Evolutionary conservation across 2,888 invertebrate species (phyloP).

Genomic region (Pyrochroa serraticornis): DNA sequence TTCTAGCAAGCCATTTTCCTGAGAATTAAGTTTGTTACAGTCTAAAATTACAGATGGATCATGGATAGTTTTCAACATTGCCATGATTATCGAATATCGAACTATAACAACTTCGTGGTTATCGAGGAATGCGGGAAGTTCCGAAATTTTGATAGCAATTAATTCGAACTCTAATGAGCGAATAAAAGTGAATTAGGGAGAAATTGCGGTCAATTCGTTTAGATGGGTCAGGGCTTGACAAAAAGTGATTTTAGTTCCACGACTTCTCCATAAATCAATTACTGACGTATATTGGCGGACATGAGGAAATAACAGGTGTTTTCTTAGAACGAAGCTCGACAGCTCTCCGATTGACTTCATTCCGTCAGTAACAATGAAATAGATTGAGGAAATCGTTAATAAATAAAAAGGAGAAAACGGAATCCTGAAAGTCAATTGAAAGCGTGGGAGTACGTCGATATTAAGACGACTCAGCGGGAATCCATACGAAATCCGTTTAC

Average conservation of each 20-base stretch:
- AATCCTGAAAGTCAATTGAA: constrained; percentile 9
- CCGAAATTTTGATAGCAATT: no score
- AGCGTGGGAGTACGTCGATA: no score
- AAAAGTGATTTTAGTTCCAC: no score
- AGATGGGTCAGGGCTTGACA: no score
- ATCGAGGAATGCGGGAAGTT: neutral
- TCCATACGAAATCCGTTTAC: no score
- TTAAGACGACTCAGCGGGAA: no score
- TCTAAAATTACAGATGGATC: neutral
- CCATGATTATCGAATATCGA: neutral
- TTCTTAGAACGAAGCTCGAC: neutral
- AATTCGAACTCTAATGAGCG: no score
- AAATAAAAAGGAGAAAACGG: constrained; percentile 9
- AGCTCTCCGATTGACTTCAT: constrained; percentile 14
- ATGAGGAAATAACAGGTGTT: constrained; percentile 14
- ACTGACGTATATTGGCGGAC: constrained; percentile 8
- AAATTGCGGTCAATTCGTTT: no score
- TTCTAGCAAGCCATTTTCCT: no score
- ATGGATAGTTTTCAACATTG: neutral
- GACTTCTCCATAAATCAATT: constrained; percentile 14
- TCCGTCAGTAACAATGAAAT: neutral
- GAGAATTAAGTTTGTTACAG: neutral
- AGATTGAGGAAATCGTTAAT: constrained; percentile 9
- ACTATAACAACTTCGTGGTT: neutral
- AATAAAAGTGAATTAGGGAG: no score